Conservation (phyloP, 2,113 vertebrate genomes). For the Dasyornis broadbenti region DNA sequence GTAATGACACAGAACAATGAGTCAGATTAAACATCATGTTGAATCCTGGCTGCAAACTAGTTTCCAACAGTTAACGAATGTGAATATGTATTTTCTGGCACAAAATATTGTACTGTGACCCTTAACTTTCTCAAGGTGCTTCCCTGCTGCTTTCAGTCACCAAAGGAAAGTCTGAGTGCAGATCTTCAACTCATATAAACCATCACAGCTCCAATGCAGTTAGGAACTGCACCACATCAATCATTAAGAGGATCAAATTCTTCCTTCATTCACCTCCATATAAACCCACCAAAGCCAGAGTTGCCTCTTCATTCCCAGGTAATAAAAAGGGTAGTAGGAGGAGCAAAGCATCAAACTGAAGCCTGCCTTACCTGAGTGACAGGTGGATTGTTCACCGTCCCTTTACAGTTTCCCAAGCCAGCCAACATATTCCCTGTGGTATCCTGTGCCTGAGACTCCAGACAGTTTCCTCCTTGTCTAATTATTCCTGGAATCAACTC, state of each 20-base stretch:
- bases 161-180: not conserved
- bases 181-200: not conserved
- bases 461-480: constrained; percentile 83
- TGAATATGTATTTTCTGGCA: constrained; percentile 15
- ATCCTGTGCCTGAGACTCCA: constrained; percentile 84
- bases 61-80: constrained; percentile 39
- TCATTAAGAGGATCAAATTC: not conserved
- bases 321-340: not conserved
- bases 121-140: not conserved
- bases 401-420: constrained; percentile 81
- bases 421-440: constrained; percentile 69
- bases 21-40: constrained; percentile 9
- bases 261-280: not conserved
- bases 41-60: not conserved
- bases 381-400: constrained; percentile 75
- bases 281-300: not conserved
- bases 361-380: constrained; percentile 81
- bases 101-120: not conserved
- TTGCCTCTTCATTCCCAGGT: not conserved
- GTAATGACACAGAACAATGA: not conserved
- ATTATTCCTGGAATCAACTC: constrained; percentile 85
- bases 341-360: not conserved
- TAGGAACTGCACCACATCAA: not conserved
- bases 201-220: not conserved
- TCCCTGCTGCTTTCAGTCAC: not conserved